Evolutionary conservation across 2,113 vertebrate species (phyloP).

Genomic region (Xiphophorus couchianus): DNA sequence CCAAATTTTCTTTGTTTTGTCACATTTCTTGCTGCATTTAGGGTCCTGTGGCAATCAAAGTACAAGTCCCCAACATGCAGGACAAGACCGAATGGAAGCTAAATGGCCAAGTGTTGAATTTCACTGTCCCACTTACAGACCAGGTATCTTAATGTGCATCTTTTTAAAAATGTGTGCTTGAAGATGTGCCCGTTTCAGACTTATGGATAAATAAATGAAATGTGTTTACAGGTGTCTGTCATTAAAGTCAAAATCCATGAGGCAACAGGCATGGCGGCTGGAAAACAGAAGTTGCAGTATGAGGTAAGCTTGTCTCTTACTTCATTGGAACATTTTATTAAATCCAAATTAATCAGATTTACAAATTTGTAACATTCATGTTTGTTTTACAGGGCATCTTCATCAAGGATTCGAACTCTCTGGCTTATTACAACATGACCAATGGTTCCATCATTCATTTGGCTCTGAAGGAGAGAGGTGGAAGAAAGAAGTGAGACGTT

Average conservation of each 20-base stretch:
- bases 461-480: constrained; percentile 98
- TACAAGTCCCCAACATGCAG: constrained; percentile 99
- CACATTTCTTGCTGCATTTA: constrained; percentile 45
- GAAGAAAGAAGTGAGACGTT: constrained; percentile 91
- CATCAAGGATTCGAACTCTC: constrained; percentile 98
- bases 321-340: not conserved
- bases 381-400: constrained; percentile 90
- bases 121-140: constrained; percentile 95
- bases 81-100: constrained; percentile 99
- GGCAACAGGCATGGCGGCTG: constrained; percentile 97
- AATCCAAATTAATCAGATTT: not conserved
- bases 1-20: not conserved
- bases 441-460: constrained; percentile 94
- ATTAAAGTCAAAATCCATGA: constrained; percentile 99
- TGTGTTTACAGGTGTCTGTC: constrained; percentile 89
- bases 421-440: constrained; percentile 98
- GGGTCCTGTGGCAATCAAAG: constrained; percentile 97
- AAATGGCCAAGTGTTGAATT: constrained; percentile 92
- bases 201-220: constrained; percentile 3
- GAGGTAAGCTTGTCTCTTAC: constrained; percentile 82
- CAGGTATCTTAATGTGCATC: constrained; percentile 80
- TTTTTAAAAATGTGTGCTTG: not conserved
- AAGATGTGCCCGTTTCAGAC: not conserved
- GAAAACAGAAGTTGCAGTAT: constrained; percentile 97
- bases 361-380: not conserved